A percentile compares a stretch with the other conserved stretches of the same genome.
Conservation (phyloP, 2,888 invertebrate genomes). For the Agrotis puta region DNA sequence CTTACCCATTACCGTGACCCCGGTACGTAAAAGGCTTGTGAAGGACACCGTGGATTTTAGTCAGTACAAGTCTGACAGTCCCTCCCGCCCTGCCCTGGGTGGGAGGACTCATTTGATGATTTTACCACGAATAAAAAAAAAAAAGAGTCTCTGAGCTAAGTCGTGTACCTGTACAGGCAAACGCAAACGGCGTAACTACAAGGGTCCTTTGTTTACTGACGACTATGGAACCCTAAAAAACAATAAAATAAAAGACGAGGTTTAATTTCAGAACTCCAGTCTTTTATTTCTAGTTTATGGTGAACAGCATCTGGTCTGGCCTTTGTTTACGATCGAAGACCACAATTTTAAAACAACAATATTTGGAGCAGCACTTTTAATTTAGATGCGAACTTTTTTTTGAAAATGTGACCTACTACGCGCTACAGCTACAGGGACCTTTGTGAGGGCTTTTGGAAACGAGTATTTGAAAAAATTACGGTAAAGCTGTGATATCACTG, state of each 20-base stretch:
- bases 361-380: background rate
- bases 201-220: too few species aligned
- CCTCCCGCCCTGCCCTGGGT: too few species aligned
- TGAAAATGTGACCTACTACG: background rate
- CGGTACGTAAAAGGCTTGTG: too few species aligned
- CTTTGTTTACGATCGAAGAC: slow-evolving; percentile 13
- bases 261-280: slow-evolving; percentile 15
- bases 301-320: slow-evolving; percentile 33
- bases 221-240: background rate
- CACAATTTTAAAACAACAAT: background rate
- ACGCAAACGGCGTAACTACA: too few species aligned
- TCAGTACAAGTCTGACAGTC: too few species aligned
- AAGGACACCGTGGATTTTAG: too few species aligned
- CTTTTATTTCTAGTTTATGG: slow-evolving; percentile 43
- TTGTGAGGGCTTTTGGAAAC: background rate
- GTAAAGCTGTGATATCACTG: too few species aligned
- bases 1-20: too few species aligned
- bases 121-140: too few species aligned
- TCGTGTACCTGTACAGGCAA: too few species aligned
- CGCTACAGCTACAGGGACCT: background rate
- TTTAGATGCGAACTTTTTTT: background rate
- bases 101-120: too few species aligned
- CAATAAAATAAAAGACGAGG: slow-evolving; percentile 14
- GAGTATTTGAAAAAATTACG: background rate
- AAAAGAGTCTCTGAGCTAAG: too few species aligned